Percentiles rank a stretch among this genome's conserved stretches.
Conservation (phyloP, 2,113 vertebrate genomes). For the Burhinus oedicnemus region DNA sequence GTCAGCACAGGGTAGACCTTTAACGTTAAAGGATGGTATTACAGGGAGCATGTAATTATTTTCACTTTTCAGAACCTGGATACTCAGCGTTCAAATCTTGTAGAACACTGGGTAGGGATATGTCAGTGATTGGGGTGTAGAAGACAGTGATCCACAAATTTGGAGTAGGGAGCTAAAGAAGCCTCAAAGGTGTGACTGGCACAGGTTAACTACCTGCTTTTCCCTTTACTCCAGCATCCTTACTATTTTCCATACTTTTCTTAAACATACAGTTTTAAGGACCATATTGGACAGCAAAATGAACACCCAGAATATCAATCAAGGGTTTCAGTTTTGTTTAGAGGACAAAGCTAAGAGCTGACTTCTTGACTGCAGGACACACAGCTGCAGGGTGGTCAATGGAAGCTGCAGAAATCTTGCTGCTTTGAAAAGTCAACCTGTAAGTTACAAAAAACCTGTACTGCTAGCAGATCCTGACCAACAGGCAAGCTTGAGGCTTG, state of each 20-base stretch:
- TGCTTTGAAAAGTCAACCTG: background rate
- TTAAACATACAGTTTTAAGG: background rate
- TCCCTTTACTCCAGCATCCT: background rate
- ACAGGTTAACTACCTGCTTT: background rate
- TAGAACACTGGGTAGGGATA: background rate
- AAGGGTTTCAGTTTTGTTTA: background rate
- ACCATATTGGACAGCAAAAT: background rate
- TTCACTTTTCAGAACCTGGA: background rate
- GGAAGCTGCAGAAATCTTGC: background rate
- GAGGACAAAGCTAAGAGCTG: conserved; percentile 24
- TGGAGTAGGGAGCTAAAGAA: background rate
- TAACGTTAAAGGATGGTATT: background rate
- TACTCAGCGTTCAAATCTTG: background rate
- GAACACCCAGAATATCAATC: background rate
- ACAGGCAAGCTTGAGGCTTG: background rate
- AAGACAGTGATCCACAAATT: background rate
- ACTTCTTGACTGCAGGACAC: background rate
- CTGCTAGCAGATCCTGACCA: background rate
- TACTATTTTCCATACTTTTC: background rate
- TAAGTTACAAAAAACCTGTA: background rate
- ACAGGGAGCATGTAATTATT: background rate
- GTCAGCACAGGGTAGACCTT: background rate
- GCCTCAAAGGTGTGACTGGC: background rate
- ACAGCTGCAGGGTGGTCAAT: background rate
- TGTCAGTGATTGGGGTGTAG: background rate